Evolutionary conservation across 1,140 invertebrate genomes (phyloP), one percentile per base, ranked within the genome.

Genomic region (Diorhabda sublineata): DNA sequence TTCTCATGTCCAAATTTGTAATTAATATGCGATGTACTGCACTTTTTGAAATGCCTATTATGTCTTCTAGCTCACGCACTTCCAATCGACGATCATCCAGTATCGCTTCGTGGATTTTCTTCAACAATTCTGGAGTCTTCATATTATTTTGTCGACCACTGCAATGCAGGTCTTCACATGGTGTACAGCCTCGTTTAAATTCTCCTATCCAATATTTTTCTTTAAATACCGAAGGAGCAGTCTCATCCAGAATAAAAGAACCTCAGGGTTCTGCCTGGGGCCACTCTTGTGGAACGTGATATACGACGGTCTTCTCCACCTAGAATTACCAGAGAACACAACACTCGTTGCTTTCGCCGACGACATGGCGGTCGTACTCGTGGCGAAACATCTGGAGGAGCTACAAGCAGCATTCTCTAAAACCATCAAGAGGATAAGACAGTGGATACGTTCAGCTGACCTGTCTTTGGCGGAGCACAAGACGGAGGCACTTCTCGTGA

Each of bases 1-100:
- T 52, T 52, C 47, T 52, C 47, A 52, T 52, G 47, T 52, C 47
- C 47, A 52, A 52, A 52, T 52, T 52, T 52, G 6, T n/a, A 52
- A n/a, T 52, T 52, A 52, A 52, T 52, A 52, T 52, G 47, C 4
- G 47, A 52, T 52, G 47, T 4, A 52, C 6, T n/a, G 47, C 2
- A 52, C 47, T 52, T 52, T 52, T 3, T 52, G 47, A 52, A 52
- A 52, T 52, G 47, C 2, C 47, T 52, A 52, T 3, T 52, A 52
- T 4, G 47, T 52, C 47, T 52, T 6, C 47, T 52, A 52, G 47
- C 47, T 3, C 47, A 4, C 47, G 47, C 47, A 52, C 47, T 52
- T 52, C n/a, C 47, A 52, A 0, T 52, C 47, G 47, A 52, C 47
- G 4, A 52, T 52, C 47, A 52, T 52, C 47, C 47, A 52, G 4